These are phyloP conservation scores for Dasyprocta punctata DNA, from an alignment of 2,113 vertebrate species.

Conservation along the genomic window DNA sequence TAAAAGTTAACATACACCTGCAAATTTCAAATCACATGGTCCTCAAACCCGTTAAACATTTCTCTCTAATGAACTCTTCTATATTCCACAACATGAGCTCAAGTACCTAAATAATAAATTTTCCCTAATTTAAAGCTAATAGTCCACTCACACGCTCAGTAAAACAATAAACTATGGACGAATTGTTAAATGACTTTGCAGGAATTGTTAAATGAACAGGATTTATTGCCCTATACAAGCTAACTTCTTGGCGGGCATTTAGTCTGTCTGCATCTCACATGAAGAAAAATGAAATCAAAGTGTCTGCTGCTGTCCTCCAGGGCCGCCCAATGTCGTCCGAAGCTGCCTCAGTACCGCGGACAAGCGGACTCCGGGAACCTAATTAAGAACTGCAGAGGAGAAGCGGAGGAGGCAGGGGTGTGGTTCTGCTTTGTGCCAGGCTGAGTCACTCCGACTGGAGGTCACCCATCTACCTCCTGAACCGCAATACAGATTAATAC, in stretches of 20 bases:
- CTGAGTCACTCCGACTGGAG: background rate
- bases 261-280: background rate
- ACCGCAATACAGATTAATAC: slow-evolving; percentile 12
- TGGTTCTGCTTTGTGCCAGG: background rate
- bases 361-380: background rate
- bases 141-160: background rate
- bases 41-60: slow-evolving; percentile 2
- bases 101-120: slow-evolving; percentile 3
- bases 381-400: background rate
- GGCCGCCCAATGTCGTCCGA: background rate
- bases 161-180: slow-evolving; percentile 33
- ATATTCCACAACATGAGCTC: slow-evolving; percentile 10
- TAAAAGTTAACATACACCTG: background rate
- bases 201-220: slow-evolving; percentile 22
- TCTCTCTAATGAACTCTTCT: background rate
- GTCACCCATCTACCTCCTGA: background rate
- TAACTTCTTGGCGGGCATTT: slow-evolving; percentile 15
- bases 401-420: background rate
- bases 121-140: slow-evolving; percentile 39
- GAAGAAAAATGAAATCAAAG: slow-evolving; percentile 8
- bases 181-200: slow-evolving; percentile 28
- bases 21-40: slow-evolving; percentile 6
- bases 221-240: slow-evolving; percentile 37
- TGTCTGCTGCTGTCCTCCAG: background rate
- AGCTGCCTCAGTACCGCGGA: background rate